Conservation (phyloP, 2,797 vertebrate species). For the Crocidura indochinensis region DNA sequence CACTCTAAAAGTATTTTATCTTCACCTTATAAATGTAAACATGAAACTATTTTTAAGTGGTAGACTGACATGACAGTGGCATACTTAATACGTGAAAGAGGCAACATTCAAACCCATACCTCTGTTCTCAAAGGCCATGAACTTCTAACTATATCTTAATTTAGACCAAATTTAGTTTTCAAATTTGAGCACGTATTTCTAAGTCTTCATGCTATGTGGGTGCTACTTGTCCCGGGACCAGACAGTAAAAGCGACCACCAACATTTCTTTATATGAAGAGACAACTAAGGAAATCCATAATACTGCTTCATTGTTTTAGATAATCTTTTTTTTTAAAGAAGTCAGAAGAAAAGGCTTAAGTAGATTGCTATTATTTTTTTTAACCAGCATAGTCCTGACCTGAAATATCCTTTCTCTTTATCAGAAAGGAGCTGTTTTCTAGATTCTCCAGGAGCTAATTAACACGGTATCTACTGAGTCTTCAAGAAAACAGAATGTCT, state of each 20-base stretch:
- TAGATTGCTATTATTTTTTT: conserved; percentile 48
- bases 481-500: conserved; percentile 35
- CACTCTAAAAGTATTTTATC: background rate
- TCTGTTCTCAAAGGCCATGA: background rate
- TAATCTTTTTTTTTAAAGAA: conserved; percentile 67
- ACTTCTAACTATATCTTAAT: background rate
- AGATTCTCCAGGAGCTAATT: conserved; percentile 46
- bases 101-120: conserved; percentile 14
- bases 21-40: conserved; percentile 36
- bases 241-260: background rate
- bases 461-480: conserved; percentile 51
- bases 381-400: conserved; percentile 12
- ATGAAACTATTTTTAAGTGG: background rate
- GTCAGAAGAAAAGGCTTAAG: conserved; percentile 14
- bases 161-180: conserved; percentile 8
- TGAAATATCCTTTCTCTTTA: conserved; percentile 39
- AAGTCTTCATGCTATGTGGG: background rate
- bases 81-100: background rate
- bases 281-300: conserved; percentile 33
- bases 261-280: conserved; percentile 1
- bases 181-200: background rate
- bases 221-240: background rate
- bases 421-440: conserved; percentile 19
- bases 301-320: conserved; percentile 35
- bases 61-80: background rate